Conservation (phyloP, 2,888 invertebrate species). For the Meiosimyza decipiens region DNA sequence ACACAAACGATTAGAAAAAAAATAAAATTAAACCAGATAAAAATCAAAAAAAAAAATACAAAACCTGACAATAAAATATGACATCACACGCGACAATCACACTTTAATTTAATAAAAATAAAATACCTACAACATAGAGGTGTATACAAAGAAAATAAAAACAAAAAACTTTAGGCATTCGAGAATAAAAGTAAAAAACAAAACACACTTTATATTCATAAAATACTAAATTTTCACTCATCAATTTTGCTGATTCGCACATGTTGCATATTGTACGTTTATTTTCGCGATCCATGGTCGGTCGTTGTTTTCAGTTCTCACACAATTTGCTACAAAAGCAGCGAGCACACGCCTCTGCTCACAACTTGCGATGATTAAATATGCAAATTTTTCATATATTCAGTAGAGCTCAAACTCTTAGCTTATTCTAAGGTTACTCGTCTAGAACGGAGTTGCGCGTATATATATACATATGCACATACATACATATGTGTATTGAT, state of each 20-base stretch:
- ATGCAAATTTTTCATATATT: slow-evolving; percentile 18
- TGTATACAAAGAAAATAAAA: neutral
- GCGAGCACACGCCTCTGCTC: neutral
- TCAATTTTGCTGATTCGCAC: neutral
- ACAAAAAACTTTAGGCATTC: neutral
- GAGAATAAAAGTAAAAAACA: neutral
- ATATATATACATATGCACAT: too few relatives aligned
- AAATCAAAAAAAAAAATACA: neutral
- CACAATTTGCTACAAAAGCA: neutral
- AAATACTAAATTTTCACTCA: too few relatives aligned
- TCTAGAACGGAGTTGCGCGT: neutral
- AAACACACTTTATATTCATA: neutral
- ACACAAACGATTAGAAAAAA: neutral
- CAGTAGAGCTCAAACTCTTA: neutral
- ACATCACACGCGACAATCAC: slow-evolving; percentile 23
- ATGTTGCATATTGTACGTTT: neutral
- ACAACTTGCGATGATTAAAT: slow-evolving; percentile 8
- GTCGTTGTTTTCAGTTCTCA: slow-evolving; percentile 12
- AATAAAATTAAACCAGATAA: slow-evolving; percentile 2
- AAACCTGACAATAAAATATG: slow-evolving; percentile 17
- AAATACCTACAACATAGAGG: neutral
- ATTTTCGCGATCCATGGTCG: slow-evolving; percentile 26
- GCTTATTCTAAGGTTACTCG: neutral
- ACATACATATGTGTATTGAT: neutral
- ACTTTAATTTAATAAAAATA: neutral